phyloP scores from a whole-genome alignment of 35 echinoderm and acorn worm genomes.

The Strongylocentrotus purpuratus region DNA sequence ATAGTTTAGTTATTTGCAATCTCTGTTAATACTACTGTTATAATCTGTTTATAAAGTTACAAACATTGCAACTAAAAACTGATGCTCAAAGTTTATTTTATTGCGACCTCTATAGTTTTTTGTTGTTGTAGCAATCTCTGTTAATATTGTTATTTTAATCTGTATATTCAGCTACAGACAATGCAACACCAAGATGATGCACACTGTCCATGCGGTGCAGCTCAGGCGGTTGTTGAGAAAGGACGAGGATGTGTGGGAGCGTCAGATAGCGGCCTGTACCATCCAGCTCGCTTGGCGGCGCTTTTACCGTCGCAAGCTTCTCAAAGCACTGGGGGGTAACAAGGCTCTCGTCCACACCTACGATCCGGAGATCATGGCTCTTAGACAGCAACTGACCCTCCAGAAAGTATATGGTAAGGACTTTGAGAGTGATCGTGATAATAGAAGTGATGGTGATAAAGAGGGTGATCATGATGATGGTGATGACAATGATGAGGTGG shows the following conservation, averaged over 20 bases:
- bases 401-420: conserved; percentile 67
- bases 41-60: too few relatives aligned
- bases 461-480: too few relatives aligned
- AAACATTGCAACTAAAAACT: too few relatives aligned
- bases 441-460: too few relatives aligned
- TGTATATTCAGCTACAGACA: background rate
- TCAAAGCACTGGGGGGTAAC: conserved; percentile 44
- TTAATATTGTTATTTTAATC: background rate
- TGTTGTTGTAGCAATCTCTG: background rate
- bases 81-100: too few relatives aligned
- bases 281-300: conserved; percentile 56
- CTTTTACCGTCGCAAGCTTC: conserved; percentile 45
- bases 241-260: conserved; percentile 55
- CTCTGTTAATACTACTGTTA: too few relatives aligned
- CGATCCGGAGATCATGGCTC: conserved; percentile 57
- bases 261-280: conserved; percentile 62
- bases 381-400: conserved; percentile 54
- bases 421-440: too few relatives aligned
- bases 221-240: background rate
- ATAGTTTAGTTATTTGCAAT: too few relatives aligned
- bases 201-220: background rate
- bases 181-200: background rate
- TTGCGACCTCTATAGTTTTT: too few relatives aligned
- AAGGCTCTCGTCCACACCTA: conserved; percentile 55
- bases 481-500: too few relatives aligned